Percentiles rank a stretch among this genome's conserved stretches.
Conservation (phyloP, 1,140 invertebrate genomes). For the Zelostemma sp. region DNA sequence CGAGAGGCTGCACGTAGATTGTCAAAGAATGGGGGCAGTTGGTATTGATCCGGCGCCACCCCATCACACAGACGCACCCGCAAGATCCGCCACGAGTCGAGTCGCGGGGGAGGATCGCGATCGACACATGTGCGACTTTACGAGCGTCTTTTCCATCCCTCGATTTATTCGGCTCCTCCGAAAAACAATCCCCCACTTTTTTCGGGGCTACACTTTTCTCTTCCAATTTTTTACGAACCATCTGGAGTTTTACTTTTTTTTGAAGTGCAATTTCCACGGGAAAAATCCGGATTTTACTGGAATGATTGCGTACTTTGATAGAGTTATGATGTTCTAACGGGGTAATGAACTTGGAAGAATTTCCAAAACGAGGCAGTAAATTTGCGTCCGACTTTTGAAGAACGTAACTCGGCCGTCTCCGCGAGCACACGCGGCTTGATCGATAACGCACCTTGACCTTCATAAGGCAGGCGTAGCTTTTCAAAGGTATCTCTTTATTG, state of each 20-base stretch:
- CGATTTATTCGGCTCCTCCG: no score
- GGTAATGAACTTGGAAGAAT: no score
- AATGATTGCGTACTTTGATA: no score
- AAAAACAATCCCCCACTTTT: no score
- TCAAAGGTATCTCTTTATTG: constrained; percentile 34
- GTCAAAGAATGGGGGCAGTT: constrained; percentile 64
- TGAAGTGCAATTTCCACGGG: no score
- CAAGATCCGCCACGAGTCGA: constrained; percentile 34
- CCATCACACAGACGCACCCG: constrained; percentile 49
- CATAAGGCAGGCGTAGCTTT: constrained; percentile 39
- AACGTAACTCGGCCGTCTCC: not conserved
- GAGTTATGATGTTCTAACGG: no score
- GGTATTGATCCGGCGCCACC: constrained; percentile 65
- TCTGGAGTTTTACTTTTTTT: no score
- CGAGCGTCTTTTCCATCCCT: no score
- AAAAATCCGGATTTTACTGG: no score
- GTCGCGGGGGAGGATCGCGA: constrained; percentile 18
- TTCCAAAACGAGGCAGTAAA: no score
- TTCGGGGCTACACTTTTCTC: no score
- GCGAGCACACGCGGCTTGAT: constrained; percentile 36
- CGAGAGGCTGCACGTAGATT: constrained; percentile 44
- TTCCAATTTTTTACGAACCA: no score
- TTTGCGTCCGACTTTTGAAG: not conserved
- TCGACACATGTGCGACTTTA: constrained; percentile 23
- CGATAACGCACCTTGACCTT: constrained; percentile 60